These are phyloP conservation scores for Hyalella azteca DNA, from an alignment of 2,888 invertebrate species.

Conservation along the genomic window DNA sequence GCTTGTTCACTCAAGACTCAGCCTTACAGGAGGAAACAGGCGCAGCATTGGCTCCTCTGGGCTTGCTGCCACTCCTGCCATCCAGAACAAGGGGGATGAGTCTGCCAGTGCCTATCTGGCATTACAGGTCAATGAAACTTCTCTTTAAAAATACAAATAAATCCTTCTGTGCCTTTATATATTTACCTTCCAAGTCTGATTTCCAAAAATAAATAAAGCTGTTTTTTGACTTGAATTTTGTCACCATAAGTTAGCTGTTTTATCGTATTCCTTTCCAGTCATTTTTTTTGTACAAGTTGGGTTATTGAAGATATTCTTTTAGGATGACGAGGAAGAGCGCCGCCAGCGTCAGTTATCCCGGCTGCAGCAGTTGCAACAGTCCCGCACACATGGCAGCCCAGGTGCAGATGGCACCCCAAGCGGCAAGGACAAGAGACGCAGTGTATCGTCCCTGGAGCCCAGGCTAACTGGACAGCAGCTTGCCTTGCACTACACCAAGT, in stretches of 20 bases:
- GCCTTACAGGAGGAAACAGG: not conserved
- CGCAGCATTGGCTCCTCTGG: not conserved
- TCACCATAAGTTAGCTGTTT: not conserved
- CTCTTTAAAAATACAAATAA: not conserved
- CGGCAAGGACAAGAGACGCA: conserved; percentile 47
- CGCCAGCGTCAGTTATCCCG: conserved; percentile 52
- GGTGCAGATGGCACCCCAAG: not conserved
- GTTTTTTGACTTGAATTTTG: not conserved
- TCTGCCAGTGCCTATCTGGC: conserved; percentile 6
- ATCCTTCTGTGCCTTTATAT: not conserved
- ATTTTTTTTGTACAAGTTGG: not conserved
- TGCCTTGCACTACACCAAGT: conserved; percentile 74
- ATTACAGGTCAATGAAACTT: not conserved
- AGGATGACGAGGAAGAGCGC: conserved; percentile 57
- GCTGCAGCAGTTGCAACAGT: conserved; percentile 51
- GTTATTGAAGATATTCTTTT: not conserved
- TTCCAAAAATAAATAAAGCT: not conserved
- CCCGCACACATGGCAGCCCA: conserved; percentile 39
- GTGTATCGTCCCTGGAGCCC: conserved; percentile 65
- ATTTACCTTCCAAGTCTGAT: not conserved
- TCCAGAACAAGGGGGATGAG: not conserved
- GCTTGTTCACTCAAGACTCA: not conserved
- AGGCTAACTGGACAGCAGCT: conserved; percentile 63
- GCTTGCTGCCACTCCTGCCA: conserved; percentile 20
- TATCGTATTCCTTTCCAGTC: not conserved